These are phyloP conservation scores for Hemibagrus guttatus DNA, from an alignment of 2,797 vertebrate species.

Conservation along the genomic window DNA sequence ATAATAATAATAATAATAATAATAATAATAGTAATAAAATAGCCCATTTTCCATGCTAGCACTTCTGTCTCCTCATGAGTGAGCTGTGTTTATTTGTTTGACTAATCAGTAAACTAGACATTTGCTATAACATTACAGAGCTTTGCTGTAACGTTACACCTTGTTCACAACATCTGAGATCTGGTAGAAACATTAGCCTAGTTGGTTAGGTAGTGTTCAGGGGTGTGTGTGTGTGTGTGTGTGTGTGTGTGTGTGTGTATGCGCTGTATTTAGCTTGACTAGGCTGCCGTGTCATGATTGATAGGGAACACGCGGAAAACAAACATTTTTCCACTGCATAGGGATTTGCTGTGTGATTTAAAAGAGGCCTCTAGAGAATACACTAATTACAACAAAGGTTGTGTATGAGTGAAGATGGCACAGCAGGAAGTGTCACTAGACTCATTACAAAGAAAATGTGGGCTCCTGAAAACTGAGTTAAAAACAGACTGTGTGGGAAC, in stretches of 20 bases:
- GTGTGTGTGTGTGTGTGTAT: neutral
- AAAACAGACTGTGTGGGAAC: neutral
- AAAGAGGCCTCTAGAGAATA: neutral
- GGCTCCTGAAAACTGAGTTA: neutral
- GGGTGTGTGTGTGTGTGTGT: conserved; percentile 7
- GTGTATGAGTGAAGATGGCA: neutral
- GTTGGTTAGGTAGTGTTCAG: conserved; percentile 58
- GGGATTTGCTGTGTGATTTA: neutral
- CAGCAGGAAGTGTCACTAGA: neutral
- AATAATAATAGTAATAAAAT: too few relatives aligned
- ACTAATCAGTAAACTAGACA: neutral
- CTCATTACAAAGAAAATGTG: neutral
- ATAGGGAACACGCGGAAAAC: conserved; percentile 50
- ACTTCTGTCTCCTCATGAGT: neutral
- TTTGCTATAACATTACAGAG: conserved; percentile 6
- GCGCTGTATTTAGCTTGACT: conserved; percentile 16
- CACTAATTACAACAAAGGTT: neutral
- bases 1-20: too few relatives aligned
- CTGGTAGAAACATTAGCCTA: conserved; percentile 31
- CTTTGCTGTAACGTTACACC: conserved; percentile 17
- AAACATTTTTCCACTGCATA: neutral
- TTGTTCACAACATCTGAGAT: conserved; percentile 28
- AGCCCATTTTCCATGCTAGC: neutral
- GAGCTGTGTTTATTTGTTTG: conserved; percentile 3
- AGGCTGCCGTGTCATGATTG: conserved; percentile 53